Base-by-base conservation (phyloP, 2,888 invertebrate species). In the Hydrotaea diabolus region DNA sequence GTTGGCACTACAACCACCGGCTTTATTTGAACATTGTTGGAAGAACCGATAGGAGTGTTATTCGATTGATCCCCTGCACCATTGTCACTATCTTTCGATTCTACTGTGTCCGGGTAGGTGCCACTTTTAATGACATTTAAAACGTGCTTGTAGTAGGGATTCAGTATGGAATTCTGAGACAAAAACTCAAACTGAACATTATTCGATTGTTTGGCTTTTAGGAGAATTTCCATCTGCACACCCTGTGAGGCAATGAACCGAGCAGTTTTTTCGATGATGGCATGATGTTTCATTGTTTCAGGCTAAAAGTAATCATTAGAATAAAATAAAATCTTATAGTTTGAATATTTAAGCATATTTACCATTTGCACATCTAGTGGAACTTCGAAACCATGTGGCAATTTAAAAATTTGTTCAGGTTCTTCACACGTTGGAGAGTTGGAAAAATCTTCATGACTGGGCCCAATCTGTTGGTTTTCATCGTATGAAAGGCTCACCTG, bases 211-310 rank as follows among this genome's bases (percentile, higher is more conserved):
- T 99, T 99, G 3, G 99, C 97, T 93, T 99, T 99, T 87, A 99
- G 96, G 13, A 99, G 94, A 87, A 99, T 98, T 93, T 99, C 99
- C 99, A 99, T 99, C 93, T 99, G 99, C 8, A 96, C 94, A 0
- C 99, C 99, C 91, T 99, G 98, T 71, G 95, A 94, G 87, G 96
- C 95, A 88, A 98, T 97, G 92, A 98, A 98, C 87, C 95, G 93
- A 0, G 97, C 97, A 0, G 98, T 99, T 93, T 98, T 98, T 90
- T 98, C 98, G 89, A 99, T 98, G 85, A 99, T 97, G 15, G 97
- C 96, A 91, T 98, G 97, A 88, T 96, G 95, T 92, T 98, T 98
- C 89, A 96, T 94, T 4, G 96, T 96, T 86, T 95, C 95, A 0
- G 98, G 98, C 97, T 98, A 92, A 55, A 76, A 57, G 7, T 39